Conservation (phyloP, 2,888 invertebrate species). For the Drosophila anomelani region DNA sequence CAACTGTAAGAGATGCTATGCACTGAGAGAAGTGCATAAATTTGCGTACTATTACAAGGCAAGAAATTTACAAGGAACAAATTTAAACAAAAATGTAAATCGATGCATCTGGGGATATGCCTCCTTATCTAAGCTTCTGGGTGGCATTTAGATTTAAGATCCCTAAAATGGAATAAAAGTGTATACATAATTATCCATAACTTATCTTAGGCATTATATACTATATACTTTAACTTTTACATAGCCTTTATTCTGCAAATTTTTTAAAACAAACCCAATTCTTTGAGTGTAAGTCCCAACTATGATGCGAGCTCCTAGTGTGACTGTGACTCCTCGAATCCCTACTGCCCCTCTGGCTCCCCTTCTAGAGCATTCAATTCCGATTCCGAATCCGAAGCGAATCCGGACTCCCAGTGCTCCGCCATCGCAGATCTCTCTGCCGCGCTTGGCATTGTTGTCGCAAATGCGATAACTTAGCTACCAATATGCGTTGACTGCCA, state of each 20-base stretch:
- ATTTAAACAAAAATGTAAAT: background rate
- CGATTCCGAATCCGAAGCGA: constrained; percentile 31
- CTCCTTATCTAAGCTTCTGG: background rate
- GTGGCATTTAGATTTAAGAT: too few relatives aligned
- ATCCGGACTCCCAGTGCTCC: constrained; percentile 28
- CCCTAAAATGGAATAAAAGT: too few relatives aligned
- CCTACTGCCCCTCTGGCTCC: constrained; percentile 7
- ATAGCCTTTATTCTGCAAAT: too few relatives aligned
- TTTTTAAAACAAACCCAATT: background rate
- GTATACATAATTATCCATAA: too few relatives aligned
- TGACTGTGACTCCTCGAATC: constrained; percentile 32
- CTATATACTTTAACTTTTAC: too few relatives aligned
- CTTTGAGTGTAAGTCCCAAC: constrained; percentile 30
- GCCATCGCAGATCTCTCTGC: constrained; percentile 43
- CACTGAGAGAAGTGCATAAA: constrained; percentile 20
- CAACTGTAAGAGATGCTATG: constrained; percentile 75
- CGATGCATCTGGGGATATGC: background rate
- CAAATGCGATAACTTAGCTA: constrained; percentile 80
- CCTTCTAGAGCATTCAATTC: constrained; percentile 39
- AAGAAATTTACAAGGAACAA: background rate
- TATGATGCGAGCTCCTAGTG: constrained; percentile 17
- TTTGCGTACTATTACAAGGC: background rate
- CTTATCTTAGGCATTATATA: too few relatives aligned
- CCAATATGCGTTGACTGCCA: constrained; percentile 80
- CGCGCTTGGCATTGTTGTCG: constrained; percentile 73